Evolutionary conservation across 1,140 invertebrate species (phyloP), one percentile per base, ranked within the genome.

Genomic region (Stegodyphus dumicola): DNA sequence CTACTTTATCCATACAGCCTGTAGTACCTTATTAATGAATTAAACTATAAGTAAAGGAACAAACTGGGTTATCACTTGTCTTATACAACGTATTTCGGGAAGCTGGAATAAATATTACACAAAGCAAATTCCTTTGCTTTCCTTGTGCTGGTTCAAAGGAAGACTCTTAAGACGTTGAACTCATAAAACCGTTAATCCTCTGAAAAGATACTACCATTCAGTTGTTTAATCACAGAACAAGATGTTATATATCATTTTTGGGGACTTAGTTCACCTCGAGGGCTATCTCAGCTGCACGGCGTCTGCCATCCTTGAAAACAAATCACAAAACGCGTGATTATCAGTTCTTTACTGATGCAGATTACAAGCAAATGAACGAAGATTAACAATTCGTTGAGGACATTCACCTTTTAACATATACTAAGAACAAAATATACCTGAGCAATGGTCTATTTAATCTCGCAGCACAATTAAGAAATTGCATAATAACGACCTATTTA

Each of bases 181-280:
- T 54, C 53, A 51, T 69, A 65, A 81, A 56, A 74, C 69, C 51
- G 60, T 66, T 83, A 65, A 83, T 75, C 79, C 70, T 17, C 6
- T 5, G 53, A 67, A 83, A 48, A 75, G 69, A 83, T 73, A 83
- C 13, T 18, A 53, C 33, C 51, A 83, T 83, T 67, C 80, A 53
- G 51, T 65, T 33, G 10, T 73, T 64, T 51, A 83, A 83, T 83
- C 48, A 7, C 6, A 75, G 56, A 75, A 75, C 80, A 83, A 49
- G 17, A 49, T 9, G 56, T 54, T n/a, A 33, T 73, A 75, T 66
- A 53, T 83, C 6, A 67, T n/a, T n/a, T 67, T 67, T n/a, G 7
- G 17, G 65, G 7, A 67, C 6, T n/a, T 5, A 10, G 56, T 60
- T 9, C 56, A 60, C 56, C 15, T 9, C 56, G 1, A 60, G 56